Evolutionary conservation across 1,140 invertebrate species (phyloP).

Genomic region (Pararge aegeria): DNA sequence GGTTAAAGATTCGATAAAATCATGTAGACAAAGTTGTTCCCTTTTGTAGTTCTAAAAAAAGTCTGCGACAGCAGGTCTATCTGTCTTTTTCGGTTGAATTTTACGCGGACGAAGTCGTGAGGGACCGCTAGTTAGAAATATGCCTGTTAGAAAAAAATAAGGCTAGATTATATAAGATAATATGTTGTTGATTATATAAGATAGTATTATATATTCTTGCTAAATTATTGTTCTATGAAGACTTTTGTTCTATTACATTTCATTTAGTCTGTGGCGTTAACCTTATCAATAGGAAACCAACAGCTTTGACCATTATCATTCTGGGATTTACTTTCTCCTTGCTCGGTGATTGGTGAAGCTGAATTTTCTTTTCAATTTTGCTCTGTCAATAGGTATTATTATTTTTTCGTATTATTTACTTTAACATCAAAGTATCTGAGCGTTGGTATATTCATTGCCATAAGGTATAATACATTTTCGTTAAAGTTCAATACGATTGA

Average conservation of each 20-base stretch:
- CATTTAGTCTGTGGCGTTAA: neutral
- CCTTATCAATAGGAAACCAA: slow-evolving; percentile 20
- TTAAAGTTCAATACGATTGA: too few relatives aligned
- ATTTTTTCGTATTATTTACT: slow-evolving; percentile 5
- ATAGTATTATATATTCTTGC: too few relatives aligned
- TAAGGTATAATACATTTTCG: neutral
- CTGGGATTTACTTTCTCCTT: slow-evolving; percentile 7
- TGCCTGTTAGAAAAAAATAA: too few relatives aligned
- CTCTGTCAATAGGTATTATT: neutral
- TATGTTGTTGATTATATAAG: too few relatives aligned
- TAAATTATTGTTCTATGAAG: neutral
- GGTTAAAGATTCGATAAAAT: too few relatives aligned
- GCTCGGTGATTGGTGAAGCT: slow-evolving; percentile 4
- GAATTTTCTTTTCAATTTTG: slow-evolving; percentile 9
- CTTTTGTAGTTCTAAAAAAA: too few relatives aligned
- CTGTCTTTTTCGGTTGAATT: too few relatives aligned
- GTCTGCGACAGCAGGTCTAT: too few relatives aligned
- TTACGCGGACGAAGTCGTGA: too few relatives aligned
- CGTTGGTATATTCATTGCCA: slow-evolving; percentile 26
- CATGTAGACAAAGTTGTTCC: too few relatives aligned
- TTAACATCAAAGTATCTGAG: slow-evolving; percentile 58
- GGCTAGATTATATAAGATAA: too few relatives aligned
- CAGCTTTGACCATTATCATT: slow-evolving; percentile 14
- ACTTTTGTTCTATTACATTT: neutral
- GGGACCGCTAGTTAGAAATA: too few relatives aligned